Base-by-base conservation (phyloP, 2,113 vertebrate genomes). In the Erpornis zantholeuca region DNA sequence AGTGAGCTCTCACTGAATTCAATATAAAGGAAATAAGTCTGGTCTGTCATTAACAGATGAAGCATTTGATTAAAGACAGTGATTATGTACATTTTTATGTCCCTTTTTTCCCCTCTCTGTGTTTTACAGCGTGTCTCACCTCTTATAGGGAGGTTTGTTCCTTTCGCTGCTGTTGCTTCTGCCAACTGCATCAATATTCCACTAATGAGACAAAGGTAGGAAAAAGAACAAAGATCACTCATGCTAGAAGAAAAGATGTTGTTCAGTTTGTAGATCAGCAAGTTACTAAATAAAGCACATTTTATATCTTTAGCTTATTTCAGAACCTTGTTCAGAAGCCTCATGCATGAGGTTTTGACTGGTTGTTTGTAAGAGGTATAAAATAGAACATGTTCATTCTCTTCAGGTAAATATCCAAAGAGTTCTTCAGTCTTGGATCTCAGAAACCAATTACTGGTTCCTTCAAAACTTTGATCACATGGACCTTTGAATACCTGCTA, bases 111-210 rank as follows among this genome's bases (percentile, higher is more conserved):
- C 15, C 21, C 6, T 80, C 42, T 73, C 77, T 63, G 17, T 87
- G 91, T 80, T 79, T 95, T 92, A 54, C 94, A 99, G 99, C 99
- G 97, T 3, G 96, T 99, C 85, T 99, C 99, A 2, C 99, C 99
- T 29, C 98, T 99, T 84, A 96, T 99, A 96, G 99, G 99, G 96
- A 98, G 99, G 17, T 99, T 99, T 92, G 99, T 99, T 87, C 99
- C 99, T 61, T 99, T 99, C 80, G 99, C 99, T 97, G 99, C 99
- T 40, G 99, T 99, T n/a, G 99, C 99, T 82, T 98, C 99, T 97
- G 99, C 99, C 73, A 99, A 99, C 96, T 99, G 99, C 96, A 99
- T 99, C 97, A 99, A 99, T 86, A 99, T 99, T 92, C 99, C 99
- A 6, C 96, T 99, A 90, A 99, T 99, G 99, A 98, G 99, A 92